Conservation (phyloP, 2,888 invertebrate genomes). For the Carpatolechia fugitivella region DNA sequence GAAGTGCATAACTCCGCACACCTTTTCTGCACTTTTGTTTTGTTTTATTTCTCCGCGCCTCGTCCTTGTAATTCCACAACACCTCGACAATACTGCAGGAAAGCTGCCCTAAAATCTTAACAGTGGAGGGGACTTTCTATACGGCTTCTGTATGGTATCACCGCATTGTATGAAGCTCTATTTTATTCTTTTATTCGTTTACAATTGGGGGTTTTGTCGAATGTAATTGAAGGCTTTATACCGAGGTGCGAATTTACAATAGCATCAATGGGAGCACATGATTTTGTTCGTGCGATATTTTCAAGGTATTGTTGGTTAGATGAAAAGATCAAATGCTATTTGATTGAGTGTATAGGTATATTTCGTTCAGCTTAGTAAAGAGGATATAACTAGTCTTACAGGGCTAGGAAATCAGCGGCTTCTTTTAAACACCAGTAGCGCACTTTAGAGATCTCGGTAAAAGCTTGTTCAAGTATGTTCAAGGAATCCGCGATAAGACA, state of each 20-base stretch:
- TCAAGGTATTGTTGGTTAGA: neutral
- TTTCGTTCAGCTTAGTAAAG: neutral
- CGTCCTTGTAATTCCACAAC: conserved; percentile 66
- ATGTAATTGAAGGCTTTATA: conserved; percentile 74
- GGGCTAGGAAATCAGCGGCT: neutral
- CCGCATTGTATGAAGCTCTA: conserved; percentile 63
- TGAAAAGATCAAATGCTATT: conserved; percentile 1
- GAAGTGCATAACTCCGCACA: conserved; percentile 50
- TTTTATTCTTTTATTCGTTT: conserved; percentile 69
- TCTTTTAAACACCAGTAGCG: neutral
- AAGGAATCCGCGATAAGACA: conserved; percentile 43
- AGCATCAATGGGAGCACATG: conserved; percentile 49
- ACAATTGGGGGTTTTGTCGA: conserved; percentile 69
- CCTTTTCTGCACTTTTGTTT: conserved; percentile 64
- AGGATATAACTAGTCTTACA: neutral
- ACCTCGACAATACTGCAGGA: conserved; percentile 65
- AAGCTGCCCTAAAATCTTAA: conserved; percentile 63
- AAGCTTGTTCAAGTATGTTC: conserved; percentile 12
- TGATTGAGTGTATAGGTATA: neutral
- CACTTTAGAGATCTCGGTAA: conserved; percentile 4
- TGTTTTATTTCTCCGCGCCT: conserved; percentile 72
- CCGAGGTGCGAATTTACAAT: conserved; percentile 65
- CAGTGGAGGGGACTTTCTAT: conserved; percentile 67
- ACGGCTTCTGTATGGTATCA: conserved; percentile 56
- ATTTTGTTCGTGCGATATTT: conserved; percentile 45